Conservation (phyloP, 2,888 invertebrate genomes). For the Leucophenga montana region DNA sequence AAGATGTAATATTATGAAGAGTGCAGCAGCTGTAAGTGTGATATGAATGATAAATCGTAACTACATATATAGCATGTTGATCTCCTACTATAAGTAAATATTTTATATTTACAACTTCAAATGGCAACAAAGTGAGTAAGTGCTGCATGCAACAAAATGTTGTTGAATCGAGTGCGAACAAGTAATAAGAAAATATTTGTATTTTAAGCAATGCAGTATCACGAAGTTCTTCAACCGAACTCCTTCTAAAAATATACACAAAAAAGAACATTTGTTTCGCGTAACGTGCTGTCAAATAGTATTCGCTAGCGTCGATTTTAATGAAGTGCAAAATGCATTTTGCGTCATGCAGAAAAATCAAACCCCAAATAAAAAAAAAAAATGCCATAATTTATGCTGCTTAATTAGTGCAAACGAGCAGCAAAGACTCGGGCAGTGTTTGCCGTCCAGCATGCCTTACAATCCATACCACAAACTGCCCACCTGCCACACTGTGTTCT, state of each 20-base stretch:
- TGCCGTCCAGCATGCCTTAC: no score
- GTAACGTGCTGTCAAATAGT: conserved; percentile 14
- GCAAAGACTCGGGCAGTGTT: no score
- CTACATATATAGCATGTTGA: no score
- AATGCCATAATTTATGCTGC: conserved; percentile 23
- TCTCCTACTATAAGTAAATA: no score
- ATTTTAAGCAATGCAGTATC: conserved; percentile 39
- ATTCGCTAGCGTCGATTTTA: no score
- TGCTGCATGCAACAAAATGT: conserved; percentile 41
- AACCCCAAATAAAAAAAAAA: no score
- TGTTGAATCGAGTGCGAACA: conserved; percentile 55
- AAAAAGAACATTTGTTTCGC: conserved; percentile 21
- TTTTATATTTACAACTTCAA: not conserved
- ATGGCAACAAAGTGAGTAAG: conserved; percentile 37
- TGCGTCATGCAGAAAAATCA: no score
- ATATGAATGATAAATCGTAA: no score
- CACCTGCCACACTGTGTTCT: no score
- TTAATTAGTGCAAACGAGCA: no score
- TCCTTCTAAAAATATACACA: not conserved
- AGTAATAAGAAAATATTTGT: conserved; percentile 64
- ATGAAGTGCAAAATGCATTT: not conserved
- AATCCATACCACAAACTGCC: no score
- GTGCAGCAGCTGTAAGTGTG: no score
- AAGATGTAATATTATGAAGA: not conserved
- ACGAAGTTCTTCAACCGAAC: conserved; percentile 41